Conservation (phyloP, 2,888 invertebrate species). For the Coelinius sp. region DNA sequence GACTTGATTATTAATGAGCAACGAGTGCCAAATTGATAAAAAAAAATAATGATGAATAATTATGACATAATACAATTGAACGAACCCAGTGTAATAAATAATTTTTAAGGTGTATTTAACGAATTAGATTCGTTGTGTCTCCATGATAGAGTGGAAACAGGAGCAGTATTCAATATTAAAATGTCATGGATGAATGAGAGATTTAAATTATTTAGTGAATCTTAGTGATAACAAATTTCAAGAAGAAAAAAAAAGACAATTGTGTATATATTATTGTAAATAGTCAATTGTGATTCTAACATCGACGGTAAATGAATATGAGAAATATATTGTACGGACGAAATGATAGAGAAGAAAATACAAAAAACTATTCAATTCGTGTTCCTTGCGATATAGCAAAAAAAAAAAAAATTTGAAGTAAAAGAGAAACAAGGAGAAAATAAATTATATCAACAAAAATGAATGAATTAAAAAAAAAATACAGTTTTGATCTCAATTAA, state of each 20-base stretch:
- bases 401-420: not conserved
- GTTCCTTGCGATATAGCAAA: constrained; percentile 65
- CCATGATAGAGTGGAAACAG: constrained; percentile 33
- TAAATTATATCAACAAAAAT: constrained; percentile 22
- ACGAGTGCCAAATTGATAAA: constrained; percentile 67
- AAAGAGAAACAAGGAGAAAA: not conserved
- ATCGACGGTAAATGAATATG: constrained; percentile 53
- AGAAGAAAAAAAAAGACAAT: constrained; percentile 11
- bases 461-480: not conserved
- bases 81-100: constrained; percentile 61
- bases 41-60: not conserved
- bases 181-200: constrained; percentile 51
- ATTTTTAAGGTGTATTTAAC: constrained; percentile 30
- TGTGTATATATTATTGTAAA: constrained; percentile 60
- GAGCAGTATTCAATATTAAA: constrained; percentile 65
- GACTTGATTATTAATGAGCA: constrained; percentile 44
- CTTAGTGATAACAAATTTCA: constrained; percentile 15
- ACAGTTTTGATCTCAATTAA: constrained; percentile 28
- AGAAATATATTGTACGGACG: constrained; percentile 57
- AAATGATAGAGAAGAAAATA: constrained; percentile 51
- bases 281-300: constrained; percentile 65
- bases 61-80: constrained; percentile 19
- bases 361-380: constrained; percentile 67
- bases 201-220: constrained; percentile 66
- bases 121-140: constrained; percentile 24